Conservation (phyloP, 2,113 vertebrate species). For the Orcinus orca region DNA sequence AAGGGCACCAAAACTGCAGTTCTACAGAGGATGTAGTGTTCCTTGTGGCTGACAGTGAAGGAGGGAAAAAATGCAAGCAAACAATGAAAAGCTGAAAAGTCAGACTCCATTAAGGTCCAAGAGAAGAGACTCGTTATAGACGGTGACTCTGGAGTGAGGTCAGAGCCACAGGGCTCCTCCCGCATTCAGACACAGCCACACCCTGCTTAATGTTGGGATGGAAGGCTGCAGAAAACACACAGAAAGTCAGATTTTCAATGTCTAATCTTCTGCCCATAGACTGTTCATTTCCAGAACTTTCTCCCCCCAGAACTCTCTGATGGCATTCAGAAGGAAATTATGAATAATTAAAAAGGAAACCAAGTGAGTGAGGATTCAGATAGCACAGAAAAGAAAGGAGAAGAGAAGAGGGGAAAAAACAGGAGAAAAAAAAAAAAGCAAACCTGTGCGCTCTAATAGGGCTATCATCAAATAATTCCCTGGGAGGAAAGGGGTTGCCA, state of each 20-base stretch:
- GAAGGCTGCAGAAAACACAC: not conserved
- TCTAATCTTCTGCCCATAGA: not conserved
- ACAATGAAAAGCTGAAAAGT: not conserved
- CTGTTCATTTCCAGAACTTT: not conserved
- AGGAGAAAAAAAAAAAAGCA: not conserved
- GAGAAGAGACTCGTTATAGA: not conserved
- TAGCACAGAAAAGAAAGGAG: not conserved
- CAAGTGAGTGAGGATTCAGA: not conserved
- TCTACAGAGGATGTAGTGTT: not conserved
- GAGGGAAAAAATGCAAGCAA: not conserved
- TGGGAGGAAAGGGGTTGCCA: not conserved
- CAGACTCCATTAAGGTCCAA: not conserved
- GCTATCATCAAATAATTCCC: rapidly evolving
- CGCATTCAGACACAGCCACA: not conserved
- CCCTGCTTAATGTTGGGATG: not conserved
- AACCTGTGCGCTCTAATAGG: not conserved
- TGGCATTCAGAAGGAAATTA: not conserved
- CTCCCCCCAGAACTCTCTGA: not conserved
- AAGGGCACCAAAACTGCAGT: not conserved
- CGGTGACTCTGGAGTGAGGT: not conserved
- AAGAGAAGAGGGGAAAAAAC: not conserved
- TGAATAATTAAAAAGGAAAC: not conserved
- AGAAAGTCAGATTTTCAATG: not conserved
- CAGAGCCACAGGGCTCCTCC: not conserved
- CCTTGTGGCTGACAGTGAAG: not conserved